A percentile compares a stretch with the other conserved stretches of the same genome.
phyloP scores from a whole-genome alignment of 2,797 vertebrate genomes.

The Yasuhikotakia modesta region DNA sequence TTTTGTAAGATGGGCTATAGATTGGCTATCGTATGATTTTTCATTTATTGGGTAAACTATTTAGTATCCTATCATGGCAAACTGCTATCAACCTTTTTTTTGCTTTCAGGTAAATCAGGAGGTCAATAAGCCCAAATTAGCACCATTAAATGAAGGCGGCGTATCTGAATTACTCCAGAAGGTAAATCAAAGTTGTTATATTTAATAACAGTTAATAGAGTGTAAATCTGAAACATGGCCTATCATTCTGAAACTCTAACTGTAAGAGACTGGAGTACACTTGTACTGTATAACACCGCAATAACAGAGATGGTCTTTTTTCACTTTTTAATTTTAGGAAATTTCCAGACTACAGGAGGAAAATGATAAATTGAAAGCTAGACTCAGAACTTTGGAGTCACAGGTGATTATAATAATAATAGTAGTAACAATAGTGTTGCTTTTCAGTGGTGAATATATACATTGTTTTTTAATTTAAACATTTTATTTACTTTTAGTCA shows the following conservation, averaged over 20 bases:
- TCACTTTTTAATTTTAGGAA: conserved; percentile 73
- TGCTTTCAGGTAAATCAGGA: conserved; percentile 79
- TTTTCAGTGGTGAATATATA: not conserved
- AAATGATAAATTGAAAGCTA: conserved; percentile 87
- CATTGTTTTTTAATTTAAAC: too few species aligned
- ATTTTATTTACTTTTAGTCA: too few species aligned
- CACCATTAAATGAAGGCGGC: conserved; percentile 89
- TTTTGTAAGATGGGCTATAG: too few species aligned
- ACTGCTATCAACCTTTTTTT: not conserved
- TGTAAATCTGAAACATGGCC: too few species aligned
- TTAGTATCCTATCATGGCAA: not conserved
- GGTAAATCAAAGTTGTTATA: conserved; percentile 69
- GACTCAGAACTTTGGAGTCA: conserved; percentile 86
- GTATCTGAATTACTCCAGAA: conserved; percentile 91
- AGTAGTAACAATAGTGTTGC: not conserved
- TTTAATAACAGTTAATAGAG: too few species aligned
- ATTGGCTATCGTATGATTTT: not conserved
- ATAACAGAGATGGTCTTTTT: not conserved
- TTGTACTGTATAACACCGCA: not conserved
- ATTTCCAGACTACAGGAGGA: conserved; percentile 91
- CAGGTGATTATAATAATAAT: conserved; percentile 75
- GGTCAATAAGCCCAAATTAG: conserved; percentile 84
- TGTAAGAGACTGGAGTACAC: not conserved
- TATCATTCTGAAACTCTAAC: not conserved
- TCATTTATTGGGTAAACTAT: not conserved